Evolutionary conservation across 1,140 invertebrate species (phyloP).

Genomic region (Pectinophora gossypiella): DNA sequence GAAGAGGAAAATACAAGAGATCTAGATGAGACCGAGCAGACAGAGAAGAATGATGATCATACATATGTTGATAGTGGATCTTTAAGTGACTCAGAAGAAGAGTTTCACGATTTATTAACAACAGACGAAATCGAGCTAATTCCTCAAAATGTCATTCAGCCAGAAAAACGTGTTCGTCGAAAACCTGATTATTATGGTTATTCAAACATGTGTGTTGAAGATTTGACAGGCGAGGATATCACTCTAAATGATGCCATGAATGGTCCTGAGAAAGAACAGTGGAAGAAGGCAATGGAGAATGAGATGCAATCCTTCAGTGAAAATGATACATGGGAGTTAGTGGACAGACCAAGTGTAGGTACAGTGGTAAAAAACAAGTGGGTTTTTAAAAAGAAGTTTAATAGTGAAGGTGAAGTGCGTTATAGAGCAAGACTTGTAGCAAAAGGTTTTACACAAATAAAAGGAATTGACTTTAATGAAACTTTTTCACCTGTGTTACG

Average conservation of each 20-base stretch:
- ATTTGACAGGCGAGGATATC: slow-evolving; percentile 11
- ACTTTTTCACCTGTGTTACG: slow-evolving; percentile 41
- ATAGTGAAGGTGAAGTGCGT: slow-evolving; percentile 32
- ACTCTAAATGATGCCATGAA: slow-evolving; percentile 10
- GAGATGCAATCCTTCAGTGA: slow-evolving; percentile 20
- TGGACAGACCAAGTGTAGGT: slow-evolving; percentile 24
- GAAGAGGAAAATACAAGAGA: too few species aligned
- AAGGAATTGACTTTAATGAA: too few species aligned
- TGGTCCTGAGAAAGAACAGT: slow-evolving; percentile 8
- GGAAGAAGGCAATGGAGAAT: slow-evolving; percentile 12
- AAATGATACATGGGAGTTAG: slow-evolving; percentile 42
- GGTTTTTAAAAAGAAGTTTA: slow-evolving; percentile 50
- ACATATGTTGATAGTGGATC: too few species aligned
- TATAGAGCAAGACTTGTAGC: too few species aligned
- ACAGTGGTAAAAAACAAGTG: slow-evolving; percentile 41
- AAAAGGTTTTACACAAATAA: too few species aligned
- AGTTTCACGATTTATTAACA: too few species aligned
- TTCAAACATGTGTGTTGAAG: slow-evolving; percentile 11
- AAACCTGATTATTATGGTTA: slow-evolving; percentile 11
- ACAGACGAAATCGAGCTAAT: too few species aligned
- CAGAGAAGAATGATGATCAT: too few species aligned
- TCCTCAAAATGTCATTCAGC: too few species aligned
- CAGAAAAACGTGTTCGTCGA: too few species aligned
- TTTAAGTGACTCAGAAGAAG: too few species aligned
- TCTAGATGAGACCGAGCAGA: too few species aligned